Conservation (phyloP, 2,888 invertebrate genomes). For the Erannis defoliaria region DNA sequence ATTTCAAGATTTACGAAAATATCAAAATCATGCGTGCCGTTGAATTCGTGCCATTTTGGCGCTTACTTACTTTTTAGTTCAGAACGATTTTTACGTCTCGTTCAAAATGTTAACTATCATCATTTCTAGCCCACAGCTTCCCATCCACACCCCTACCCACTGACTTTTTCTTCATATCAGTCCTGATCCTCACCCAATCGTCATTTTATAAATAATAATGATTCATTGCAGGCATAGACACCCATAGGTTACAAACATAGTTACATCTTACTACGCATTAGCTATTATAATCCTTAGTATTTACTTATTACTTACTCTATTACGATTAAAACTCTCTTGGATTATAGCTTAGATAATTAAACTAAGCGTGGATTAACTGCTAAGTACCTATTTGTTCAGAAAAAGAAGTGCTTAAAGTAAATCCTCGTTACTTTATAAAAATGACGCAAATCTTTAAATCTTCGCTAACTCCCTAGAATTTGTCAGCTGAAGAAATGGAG, state of each 20-base stretch:
- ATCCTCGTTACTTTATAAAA: slow-evolving; percentile 16
- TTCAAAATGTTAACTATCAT: too few species aligned
- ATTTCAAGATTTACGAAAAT: slow-evolving; percentile 4
- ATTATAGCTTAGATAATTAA: neutral
- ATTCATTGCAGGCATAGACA: too few species aligned
- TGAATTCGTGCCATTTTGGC: neutral
- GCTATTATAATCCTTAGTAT: too few species aligned
- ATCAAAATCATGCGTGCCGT: neutral
- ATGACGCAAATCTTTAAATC: slow-evolving; percentile 20
- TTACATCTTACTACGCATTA: too few species aligned
- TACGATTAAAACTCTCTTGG: slow-evolving; percentile 8
- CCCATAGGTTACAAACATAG: too few species aligned
- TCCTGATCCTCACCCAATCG: too few species aligned
- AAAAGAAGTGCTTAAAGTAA: slow-evolving; percentile 4
- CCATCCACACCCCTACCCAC: too few species aligned
- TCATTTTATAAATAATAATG: too few species aligned
- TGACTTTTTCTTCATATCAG: too few species aligned
- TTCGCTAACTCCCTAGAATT: slow-evolving; percentile 28
- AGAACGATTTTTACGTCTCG: too few species aligned
- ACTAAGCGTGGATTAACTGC: slow-evolving; percentile 7
- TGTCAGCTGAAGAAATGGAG: slow-evolving; percentile 24
- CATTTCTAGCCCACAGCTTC: too few species aligned
- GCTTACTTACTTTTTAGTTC: too few species aligned
- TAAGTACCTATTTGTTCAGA: slow-evolving; percentile 8
- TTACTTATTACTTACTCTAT: neutral